These are phyloP conservation scores for Gymnobelideus leadbeateri DNA, from an alignment of 2,113 vertebrate species.

Conservation along the genomic window DNA sequence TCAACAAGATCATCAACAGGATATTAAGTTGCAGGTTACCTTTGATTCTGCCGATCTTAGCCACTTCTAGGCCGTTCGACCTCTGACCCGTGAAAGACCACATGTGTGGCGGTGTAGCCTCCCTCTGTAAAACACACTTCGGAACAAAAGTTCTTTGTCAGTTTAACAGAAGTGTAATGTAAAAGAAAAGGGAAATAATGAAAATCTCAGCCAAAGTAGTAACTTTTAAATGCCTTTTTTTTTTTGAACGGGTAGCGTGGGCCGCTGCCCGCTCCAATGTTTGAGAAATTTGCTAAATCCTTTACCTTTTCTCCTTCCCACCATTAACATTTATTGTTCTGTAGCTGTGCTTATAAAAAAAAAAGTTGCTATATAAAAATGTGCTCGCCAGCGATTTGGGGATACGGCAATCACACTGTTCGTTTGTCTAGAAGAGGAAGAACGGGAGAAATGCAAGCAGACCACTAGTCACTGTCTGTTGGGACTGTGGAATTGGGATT, in stretches of 20 bases:
- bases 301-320: constrained; percentile 44
- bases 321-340: constrained; percentile 75
- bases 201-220: constrained; percentile 82
- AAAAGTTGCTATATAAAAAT: constrained; percentile 47
- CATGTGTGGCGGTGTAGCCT: constrained; percentile 88
- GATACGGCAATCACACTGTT: not conserved
- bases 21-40: constrained; percentile 90
- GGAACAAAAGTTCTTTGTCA: constrained; percentile 88
- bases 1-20: constrained; percentile 92
- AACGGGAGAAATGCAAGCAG: not conserved
- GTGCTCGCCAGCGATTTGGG: not conserved
- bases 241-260: not conserved
- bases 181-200: constrained; percentile 80
- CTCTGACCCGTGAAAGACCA: constrained; percentile 92
- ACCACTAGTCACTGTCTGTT: not conserved
- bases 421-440: constrained; percentile 32
- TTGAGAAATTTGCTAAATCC: constrained; percentile 37
- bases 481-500: not conserved
- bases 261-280: not conserved
- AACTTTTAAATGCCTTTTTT: constrained; percentile 77
- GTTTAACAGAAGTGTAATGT: constrained; percentile 73
- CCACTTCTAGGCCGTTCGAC: constrained; percentile 91
- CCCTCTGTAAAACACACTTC: constrained; percentile 86
- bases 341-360: constrained; percentile 46
- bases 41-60: constrained; percentile 88